Percentiles rank a stretch among this genome's conserved stretches.
These are phyloP conservation scores for Andrena bucephala DNA, from an alignment of 2,888 invertebrate species.

Conservation along the genomic window DNA sequence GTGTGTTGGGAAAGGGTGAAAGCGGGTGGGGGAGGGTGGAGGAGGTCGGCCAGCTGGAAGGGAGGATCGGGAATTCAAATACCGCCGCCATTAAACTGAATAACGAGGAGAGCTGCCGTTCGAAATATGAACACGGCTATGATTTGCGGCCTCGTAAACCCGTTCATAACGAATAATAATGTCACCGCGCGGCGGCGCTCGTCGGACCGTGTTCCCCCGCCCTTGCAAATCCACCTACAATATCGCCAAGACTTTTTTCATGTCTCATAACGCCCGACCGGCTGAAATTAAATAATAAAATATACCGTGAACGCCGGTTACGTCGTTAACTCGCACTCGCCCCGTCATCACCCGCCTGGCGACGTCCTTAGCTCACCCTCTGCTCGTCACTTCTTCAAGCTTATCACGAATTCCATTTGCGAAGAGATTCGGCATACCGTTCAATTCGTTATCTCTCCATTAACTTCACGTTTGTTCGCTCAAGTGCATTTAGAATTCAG, in stretches of 20 bases:
- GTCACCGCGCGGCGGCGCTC: conserved; percentile 78
- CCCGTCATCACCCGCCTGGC: conserved; percentile 14
- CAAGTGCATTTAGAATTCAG: too few species aligned
- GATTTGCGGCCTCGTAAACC: conserved; percentile 85
- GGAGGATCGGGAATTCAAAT: conserved; percentile 84
- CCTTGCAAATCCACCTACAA: conserved; percentile 82
- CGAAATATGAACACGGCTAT: conserved; percentile 85
- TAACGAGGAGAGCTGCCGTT: conserved; percentile 84
- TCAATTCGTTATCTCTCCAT: too few species aligned
- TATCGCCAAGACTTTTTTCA: conserved; percentile 83
- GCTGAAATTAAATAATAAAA: conserved; percentile 85
- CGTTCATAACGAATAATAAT: conserved; percentile 85
- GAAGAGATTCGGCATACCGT: too few species aligned
- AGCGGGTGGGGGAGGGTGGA: conserved; percentile 11
- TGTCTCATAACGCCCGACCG: conserved; percentile 81
- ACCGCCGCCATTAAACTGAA: conserved; percentile 84
- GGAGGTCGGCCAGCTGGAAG: conserved; percentile 44
- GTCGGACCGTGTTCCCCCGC: conserved; percentile 65
- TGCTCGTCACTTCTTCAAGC: too few species aligned
- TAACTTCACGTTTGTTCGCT: too few species aligned
- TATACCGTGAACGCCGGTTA: conserved; percentile 73
- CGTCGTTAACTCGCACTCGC: conserved; percentile 62
- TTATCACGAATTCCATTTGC: too few species aligned
- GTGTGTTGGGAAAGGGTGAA: conserved; percentile 11
- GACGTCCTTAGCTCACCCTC: background rate